phyloP scores from a whole-genome alignment of 1,140 invertebrate genomes.

The Drosophila saltans region DNA sequence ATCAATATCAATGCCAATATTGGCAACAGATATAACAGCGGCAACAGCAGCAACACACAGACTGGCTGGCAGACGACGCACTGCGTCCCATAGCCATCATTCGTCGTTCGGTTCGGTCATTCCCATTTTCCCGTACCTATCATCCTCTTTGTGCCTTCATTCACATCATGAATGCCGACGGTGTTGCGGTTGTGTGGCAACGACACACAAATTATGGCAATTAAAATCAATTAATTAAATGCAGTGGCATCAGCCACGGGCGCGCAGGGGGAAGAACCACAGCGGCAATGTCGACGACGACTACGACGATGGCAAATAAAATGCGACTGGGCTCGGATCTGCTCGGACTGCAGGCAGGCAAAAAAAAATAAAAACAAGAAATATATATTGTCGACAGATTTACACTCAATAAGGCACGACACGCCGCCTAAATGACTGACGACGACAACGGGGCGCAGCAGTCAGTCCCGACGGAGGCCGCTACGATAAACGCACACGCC shows the following conservation, averaged over 20 bases:
- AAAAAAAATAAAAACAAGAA: slow-evolving; percentile 48
- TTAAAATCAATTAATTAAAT: slow-evolving; percentile 82
- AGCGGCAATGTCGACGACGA: slow-evolving; percentile 6
- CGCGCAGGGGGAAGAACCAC: neutral
- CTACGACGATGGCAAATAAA: slow-evolving; percentile 37
- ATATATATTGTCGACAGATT: slow-evolving; percentile 77
- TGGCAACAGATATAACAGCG: neutral
- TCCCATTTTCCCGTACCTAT: neutral
- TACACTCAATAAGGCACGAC: slow-evolving; percentile 81
- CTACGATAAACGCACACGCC: slow-evolving; percentile 28
- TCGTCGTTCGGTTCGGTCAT: slow-evolving; percentile 26
- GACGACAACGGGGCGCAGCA: slow-evolving; percentile 48
- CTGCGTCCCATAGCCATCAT: slow-evolving; percentile 5
- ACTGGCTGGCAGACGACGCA: slow-evolving; percentile 10
- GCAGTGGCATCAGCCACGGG: slow-evolving; percentile 63
- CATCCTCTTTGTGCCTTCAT: slow-evolving; percentile 27
- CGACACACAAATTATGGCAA: slow-evolving; percentile 81
- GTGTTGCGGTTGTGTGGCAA: slow-evolving; percentile 78
- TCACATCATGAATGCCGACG: slow-evolving; percentile 62
- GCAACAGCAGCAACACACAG: neutral
- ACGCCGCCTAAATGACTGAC: slow-evolving; percentile 80
- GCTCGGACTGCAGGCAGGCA: slow-evolving; percentile 32
- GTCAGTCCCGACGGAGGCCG: slow-evolving; percentile 42
- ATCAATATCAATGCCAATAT: slow-evolving; percentile 74
- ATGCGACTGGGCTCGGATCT: slow-evolving; percentile 39